A percentile compares a stretch with the other conserved stretches of the same genome.
These are phyloP conservation scores for Limnephilus lunatus DNA, from an alignment of 2,888 invertebrate genomes.

Conservation along the genomic window DNA sequence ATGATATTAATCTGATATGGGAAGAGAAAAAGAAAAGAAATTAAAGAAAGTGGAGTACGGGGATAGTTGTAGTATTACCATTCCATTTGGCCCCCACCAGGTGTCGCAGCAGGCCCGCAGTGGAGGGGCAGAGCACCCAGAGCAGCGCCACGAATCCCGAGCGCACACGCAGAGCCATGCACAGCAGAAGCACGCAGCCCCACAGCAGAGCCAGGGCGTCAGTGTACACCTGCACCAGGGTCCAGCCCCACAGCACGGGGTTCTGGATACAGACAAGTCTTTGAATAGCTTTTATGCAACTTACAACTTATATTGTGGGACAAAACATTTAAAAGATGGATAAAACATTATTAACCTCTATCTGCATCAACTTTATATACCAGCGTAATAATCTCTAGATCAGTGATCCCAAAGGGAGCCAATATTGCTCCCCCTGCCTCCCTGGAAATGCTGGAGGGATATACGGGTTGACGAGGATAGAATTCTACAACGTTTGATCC, in stretches of 20 bases:
- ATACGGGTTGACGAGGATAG: too few species aligned
- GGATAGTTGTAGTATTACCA: slow-evolving; percentile 70
- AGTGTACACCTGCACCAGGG: slow-evolving; percentile 77
- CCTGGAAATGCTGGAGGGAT: too few species aligned
- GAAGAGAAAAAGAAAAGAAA: too few species aligned
- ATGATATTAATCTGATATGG: not conserved
- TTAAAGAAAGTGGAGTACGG: not conserved
- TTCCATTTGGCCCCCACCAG: slow-evolving; percentile 75
- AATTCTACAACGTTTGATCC: too few species aligned
- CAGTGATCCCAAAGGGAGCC: too few species aligned
- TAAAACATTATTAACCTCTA: too few species aligned
- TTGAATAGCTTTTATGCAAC: not conserved
- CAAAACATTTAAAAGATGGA: too few species aligned
- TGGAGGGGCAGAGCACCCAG: slow-evolving; percentile 80
- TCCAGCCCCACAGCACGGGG: slow-evolving; percentile 70
- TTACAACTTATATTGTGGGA: too few species aligned
- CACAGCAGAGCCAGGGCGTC: slow-evolving; percentile 79
- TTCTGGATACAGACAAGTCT: not conserved
- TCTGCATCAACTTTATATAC: too few species aligned
- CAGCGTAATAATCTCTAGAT: too few species aligned
- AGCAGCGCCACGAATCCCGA: slow-evolving; percentile 83
- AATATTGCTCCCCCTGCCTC: too few species aligned
- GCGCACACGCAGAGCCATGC: slow-evolving; percentile 78
- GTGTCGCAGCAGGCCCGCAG: slow-evolving; percentile 76
- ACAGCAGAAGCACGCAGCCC: slow-evolving; percentile 76